phyloP scores from a whole-genome alignment of 35 echinoderm and acorn worm genomes.

The Heliocidaris tuberculata region DNA sequence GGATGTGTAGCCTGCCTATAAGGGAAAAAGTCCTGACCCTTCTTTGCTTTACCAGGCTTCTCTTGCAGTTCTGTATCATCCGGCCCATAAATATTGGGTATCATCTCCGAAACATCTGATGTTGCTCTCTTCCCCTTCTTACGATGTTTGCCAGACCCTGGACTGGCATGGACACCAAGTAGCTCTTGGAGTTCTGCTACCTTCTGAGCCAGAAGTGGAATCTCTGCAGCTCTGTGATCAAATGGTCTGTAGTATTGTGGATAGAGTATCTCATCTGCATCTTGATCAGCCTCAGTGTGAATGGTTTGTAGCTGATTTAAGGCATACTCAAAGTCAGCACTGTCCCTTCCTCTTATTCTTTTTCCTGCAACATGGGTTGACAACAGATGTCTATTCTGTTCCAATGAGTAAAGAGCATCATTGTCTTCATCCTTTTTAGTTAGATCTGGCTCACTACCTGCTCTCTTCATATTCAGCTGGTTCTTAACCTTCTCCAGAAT shows the following conservation, averaged over 20 bases:
- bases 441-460: conserved; percentile 50
- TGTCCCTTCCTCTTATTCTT: conserved; percentile 35
- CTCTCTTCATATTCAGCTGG: neutral
- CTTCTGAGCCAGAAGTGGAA: conserved; percentile 40
- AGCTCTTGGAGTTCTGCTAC: conserved; percentile 49
- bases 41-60: conserved; percentile 27
- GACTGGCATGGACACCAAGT: conserved; percentile 46
- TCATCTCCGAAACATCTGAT: conserved; percentile 49
- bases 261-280: conserved; percentile 51
- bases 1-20: conserved; percentile 48
- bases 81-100: neutral
- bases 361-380: conserved; percentile 35
- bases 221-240: conserved; percentile 53
- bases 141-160: conserved; percentile 51
- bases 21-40: conserved; percentile 42
- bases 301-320: conserved; percentile 58
- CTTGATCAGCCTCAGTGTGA: conserved; percentile 55
- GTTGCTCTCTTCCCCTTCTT: conserved; percentile 41
- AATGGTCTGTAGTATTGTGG: conserved; percentile 25
- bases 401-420: conserved; percentile 18
- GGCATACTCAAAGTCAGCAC: conserved; percentile 65
- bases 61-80: conserved; percentile 36
- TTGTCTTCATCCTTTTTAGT: neutral
- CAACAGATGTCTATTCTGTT: neutral
- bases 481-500: conserved; percentile 1